These are phyloP conservation scores for Chelmon rostratus DNA, from an alignment of 2,797 vertebrate genomes.

Conservation along the genomic window DNA sequence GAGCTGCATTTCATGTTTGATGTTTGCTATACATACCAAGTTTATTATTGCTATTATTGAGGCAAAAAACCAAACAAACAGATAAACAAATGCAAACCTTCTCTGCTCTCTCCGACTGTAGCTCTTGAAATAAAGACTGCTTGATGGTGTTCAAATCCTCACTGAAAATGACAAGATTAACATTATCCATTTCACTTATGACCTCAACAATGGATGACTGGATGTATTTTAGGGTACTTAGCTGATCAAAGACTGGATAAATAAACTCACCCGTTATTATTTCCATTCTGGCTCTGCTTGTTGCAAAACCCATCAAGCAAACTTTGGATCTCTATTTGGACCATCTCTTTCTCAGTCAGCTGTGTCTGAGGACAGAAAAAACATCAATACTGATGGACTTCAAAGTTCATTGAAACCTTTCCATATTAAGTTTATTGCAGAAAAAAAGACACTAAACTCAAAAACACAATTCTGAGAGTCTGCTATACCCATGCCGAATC, in stretches of 20 bases:
- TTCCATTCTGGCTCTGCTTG: conserved; percentile 80
- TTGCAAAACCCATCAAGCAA: conserved; percentile 89
- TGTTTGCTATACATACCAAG: no score
- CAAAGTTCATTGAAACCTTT: background rate
- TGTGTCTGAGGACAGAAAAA: conserved; percentile 84
- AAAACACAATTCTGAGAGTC: background rate
- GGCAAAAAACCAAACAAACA: no score
- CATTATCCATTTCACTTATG: background rate
- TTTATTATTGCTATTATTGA: no score
- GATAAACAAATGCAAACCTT: conserved; percentile 83
- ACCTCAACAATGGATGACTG: background rate
- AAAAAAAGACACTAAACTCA: conserved; percentile 4
- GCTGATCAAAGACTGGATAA: conserved; percentile 4
- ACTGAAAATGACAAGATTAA: conserved; percentile 70
- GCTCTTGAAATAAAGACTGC: conserved; percentile 86
- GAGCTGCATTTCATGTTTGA: no score
- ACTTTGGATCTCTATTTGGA: conserved; percentile 89
- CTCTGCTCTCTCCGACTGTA: conserved; percentile 86
- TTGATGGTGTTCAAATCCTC: conserved; percentile 80
- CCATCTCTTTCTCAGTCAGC: conserved; percentile 88
- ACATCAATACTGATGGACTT: background rate
- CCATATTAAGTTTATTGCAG: background rate
- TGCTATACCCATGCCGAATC: background rate
- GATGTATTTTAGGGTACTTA: background rate
- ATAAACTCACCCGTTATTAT: conserved; percentile 73